Evolutionary conservation across 2,797 vertebrate species (phyloP), one percentile per base, ranked within the genome.

Genomic region (Tapera naevia): DNA sequence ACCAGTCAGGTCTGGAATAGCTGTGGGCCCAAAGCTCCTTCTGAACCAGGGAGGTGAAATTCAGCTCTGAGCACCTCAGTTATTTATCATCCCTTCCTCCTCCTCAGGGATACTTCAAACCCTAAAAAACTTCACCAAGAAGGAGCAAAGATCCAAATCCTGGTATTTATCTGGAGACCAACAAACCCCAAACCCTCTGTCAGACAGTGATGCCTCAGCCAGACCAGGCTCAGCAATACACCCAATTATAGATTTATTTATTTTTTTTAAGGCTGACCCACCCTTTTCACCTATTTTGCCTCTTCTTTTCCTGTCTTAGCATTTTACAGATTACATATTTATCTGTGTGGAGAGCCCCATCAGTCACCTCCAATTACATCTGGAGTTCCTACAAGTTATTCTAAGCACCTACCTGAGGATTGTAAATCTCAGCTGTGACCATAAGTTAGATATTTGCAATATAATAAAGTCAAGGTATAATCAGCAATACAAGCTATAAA

Each of bases 391-490:
- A 50, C 43, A 91, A 93, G 88, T 95, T 82, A 69, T 64, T 81
- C 84, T 35, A 70, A 93, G 90, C 90, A 92, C 92, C 92, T 92
- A 85, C 93, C 94, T 82, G 64, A 85, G 90, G 80, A 93, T 8
- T 84, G 83, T 84, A 93, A 87, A 94, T 90, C 90, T 85, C 66
- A 84, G 88, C 88, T 5, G 0, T 88, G 84, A 76, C 94, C 32
- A 0, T 45, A 90, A 71, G 80, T 89, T 67, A 80, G 86, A 41
- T 76, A 80, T 87, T 91, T 92, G 93, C 81, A 89, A 89, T 76
- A 85, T 76, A 95, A 94, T 73, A 85, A 95, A 88, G 90, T 85
- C 96, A 94, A 88, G 82, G 64, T 80, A 87, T 91, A 95, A 95
- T 87, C 92, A 94, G 92, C 83, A 90, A 87, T 71, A 92, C 86